These are phyloP conservation scores for Thomomys bottae DNA, from an alignment of 2,113 vertebrate species.

Conservation along the genomic window DNA sequence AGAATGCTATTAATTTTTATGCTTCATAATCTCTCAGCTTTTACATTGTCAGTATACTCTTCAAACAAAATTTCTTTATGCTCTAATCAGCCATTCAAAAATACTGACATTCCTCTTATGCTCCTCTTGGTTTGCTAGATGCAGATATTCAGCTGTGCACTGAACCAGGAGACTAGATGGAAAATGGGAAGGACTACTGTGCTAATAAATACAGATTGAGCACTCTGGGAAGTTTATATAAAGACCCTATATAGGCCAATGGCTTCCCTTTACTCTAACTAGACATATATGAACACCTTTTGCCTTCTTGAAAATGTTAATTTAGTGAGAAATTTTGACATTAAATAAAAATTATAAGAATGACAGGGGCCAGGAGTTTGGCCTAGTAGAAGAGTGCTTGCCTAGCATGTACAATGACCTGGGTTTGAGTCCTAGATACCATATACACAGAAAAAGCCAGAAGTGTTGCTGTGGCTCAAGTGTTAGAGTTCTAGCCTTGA, in stretches of 20 bases:
- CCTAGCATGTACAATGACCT: too few species aligned
- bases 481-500: too few species aligned
- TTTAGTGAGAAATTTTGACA: background rate
- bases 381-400: too few species aligned
- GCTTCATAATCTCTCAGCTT: background rate
- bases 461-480: too few species aligned
- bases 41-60: slow-evolving; percentile 11
- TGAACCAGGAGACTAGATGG: accelerated
- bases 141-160: background rate
- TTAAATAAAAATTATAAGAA: background rate
- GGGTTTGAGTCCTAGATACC: too few species aligned
- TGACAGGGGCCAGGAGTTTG: too few species aligned
- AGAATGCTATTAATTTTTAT: slow-evolving; percentile 62
- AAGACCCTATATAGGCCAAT: background rate
- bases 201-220: background rate
- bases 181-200: accelerated
- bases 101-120: background rate
- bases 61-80: slow-evolving; percentile 39
- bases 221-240: background rate
- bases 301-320: background rate
- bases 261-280: background rate
- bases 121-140: background rate
- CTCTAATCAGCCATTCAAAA: background rate
- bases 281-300: background rate
- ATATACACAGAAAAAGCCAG: too few species aligned